These are phyloP conservation scores for Arge pagana DNA, from an alignment of 2,888 invertebrate species.

Conservation along the genomic window DNA sequence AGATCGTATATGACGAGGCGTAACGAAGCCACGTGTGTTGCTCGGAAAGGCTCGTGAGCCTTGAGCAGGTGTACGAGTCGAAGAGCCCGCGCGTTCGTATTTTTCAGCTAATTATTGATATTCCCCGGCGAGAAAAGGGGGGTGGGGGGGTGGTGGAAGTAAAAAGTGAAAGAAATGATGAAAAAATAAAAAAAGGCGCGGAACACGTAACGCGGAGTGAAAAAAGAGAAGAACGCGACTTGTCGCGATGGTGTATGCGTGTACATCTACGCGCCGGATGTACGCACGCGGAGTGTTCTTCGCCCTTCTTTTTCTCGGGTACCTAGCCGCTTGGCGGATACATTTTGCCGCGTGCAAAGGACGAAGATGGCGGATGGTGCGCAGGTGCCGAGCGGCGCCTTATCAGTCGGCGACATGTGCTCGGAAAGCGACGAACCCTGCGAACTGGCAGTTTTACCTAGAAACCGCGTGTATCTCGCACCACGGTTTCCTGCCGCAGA, in stretches of 20 bases:
- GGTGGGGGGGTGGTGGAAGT: conserved; percentile 8
- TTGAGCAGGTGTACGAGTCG: too few species aligned
- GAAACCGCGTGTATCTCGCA: conserved; percentile 14
- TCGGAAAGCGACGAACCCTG: not conserved
- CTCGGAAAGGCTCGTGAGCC: too few species aligned
- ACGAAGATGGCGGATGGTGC: not conserved
- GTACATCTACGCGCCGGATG: too few species aligned
- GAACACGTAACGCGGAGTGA: conserved; percentile 29
- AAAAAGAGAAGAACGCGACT: conserved; percentile 27
- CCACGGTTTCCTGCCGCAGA: too few species aligned
- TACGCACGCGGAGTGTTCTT: too few species aligned
- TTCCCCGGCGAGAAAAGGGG: conserved; percentile 32
- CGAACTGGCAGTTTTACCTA: conserved; percentile 3
- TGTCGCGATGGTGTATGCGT: not conserved
- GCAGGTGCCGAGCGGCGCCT: not conserved
- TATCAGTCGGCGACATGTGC: conserved; percentile 17
- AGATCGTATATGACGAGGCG: too few species aligned
- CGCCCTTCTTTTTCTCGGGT: too few species aligned
- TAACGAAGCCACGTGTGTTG: too few species aligned
- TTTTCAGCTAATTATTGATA: conserved; percentile 51
- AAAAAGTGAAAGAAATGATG: not conserved
- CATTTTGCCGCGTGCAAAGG: conserved; percentile 3
- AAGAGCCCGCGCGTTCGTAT: too few species aligned
- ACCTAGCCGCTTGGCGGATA: not conserved
- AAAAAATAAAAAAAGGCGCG: conserved; percentile 17